Evolutionary conservation across 1,140 invertebrate species (phyloP).

Genomic region (Trinorchestia longiramus): DNA sequence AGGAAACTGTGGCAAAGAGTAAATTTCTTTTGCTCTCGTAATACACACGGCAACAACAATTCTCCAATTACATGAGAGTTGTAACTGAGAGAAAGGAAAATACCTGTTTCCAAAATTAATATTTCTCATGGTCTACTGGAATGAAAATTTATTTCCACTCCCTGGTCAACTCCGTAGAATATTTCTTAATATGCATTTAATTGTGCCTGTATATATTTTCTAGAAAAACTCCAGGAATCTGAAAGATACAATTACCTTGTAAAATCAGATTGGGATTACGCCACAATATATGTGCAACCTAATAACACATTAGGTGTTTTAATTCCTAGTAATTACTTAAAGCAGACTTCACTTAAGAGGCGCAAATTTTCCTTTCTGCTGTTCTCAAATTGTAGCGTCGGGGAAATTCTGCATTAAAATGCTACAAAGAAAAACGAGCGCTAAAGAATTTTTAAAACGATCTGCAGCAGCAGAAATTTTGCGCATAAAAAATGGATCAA

Average conservation of each 20-base stretch:
- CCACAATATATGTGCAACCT: background rate
- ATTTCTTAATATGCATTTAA: background rate
- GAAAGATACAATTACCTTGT: background rate
- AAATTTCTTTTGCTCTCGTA: background rate
- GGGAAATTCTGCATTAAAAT: background rate
- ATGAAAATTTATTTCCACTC: background rate
- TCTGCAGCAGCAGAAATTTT: background rate
- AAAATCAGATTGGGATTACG: background rate
- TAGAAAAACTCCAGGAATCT: background rate
- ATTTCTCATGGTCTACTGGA: background rate
- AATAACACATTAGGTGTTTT: background rate
- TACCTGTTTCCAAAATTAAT: background rate
- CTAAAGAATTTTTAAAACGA: background rate
- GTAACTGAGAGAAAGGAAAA: background rate
- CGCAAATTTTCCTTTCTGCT: background rate
- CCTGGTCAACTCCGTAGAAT: background rate
- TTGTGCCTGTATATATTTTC: background rate
- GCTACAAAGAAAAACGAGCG: background rate
- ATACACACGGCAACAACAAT: background rate
- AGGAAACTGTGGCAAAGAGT: background rate
- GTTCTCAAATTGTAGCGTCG: background rate
- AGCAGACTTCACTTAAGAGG: background rate
- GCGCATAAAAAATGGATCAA: background rate
- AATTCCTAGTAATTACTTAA: background rate
- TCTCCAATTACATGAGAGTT: background rate